These are phyloP conservation scores for Morpho deidamia DNA, from an alignment of 2,888 invertebrate genomes.

Conservation along the genomic window DNA sequence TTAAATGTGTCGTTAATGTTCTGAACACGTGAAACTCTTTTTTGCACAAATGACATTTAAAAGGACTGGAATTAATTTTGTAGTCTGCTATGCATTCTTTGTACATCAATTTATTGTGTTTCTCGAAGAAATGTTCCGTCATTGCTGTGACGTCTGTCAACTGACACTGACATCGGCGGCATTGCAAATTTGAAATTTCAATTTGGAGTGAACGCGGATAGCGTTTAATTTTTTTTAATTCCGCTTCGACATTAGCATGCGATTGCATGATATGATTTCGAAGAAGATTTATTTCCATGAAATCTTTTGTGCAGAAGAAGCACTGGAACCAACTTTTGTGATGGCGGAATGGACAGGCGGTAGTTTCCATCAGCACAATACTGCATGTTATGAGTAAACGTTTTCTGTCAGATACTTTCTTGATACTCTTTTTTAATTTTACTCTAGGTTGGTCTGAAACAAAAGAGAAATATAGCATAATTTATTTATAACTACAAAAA, in stretches of 20 bases:
- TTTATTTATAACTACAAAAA: no score
- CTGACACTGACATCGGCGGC: constrained; percentile 46
- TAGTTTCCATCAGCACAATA: constrained; percentile 49
- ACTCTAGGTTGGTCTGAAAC: constrained; percentile 29
- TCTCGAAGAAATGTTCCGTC: constrained; percentile 46
- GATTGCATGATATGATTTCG: constrained; percentile 39
- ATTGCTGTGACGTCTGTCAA: constrained; percentile 48
- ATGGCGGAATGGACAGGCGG: constrained; percentile 64
- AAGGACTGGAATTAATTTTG: constrained; percentile 54
- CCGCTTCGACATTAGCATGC: constrained; percentile 44
- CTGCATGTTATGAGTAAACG: constrained; percentile 51
- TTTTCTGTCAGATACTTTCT: constrained; percentile 54
- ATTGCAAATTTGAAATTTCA: constrained; percentile 59
- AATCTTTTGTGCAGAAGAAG: constrained; percentile 57
- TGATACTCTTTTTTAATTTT: constrained; percentile 25
- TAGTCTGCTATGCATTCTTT: constrained; percentile 64
- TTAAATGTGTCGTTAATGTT: constrained; percentile 62
- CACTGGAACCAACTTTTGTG: constrained; percentile 68
- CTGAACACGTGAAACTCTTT: constrained; percentile 59
- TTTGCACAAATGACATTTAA: constrained; percentile 52
- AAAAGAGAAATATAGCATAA: constrained; percentile 1
- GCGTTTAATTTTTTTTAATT: constrained; percentile 54
- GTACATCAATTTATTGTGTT: constrained; percentile 51
- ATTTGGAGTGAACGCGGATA: constrained; percentile 62
- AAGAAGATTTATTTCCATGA: constrained; percentile 52